Evolutionary conservation across 1,140 invertebrate species (phyloP).

Genomic region (Drosophila prosaltans): DNA sequence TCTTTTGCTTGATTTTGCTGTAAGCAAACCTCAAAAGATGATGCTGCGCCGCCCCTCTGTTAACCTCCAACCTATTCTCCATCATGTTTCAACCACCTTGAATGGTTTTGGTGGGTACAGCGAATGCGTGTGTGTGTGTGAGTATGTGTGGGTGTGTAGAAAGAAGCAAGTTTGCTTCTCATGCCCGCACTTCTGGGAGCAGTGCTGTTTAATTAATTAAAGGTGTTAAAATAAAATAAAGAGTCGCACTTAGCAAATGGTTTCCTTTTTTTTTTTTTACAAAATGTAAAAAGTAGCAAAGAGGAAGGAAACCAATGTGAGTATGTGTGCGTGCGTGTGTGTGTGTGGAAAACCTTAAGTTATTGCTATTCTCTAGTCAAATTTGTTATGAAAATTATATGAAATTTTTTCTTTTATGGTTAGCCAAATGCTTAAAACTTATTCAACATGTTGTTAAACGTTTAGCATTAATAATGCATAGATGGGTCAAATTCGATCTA

Average conservation of each 20-base stretch:
- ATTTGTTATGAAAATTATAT: background rate
- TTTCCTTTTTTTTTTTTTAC: conserved; percentile 15
- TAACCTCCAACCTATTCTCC: conserved; percentile 4
- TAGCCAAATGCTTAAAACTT: too few relatives aligned
- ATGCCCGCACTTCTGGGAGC: conserved; percentile 60
- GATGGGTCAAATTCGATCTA: background rate
- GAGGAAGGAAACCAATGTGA: background rate
- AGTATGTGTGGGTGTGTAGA: background rate
- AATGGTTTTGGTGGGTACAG: conserved; percentile 10
- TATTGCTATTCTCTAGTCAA: background rate
- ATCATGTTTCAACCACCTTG: conserved; percentile 15
- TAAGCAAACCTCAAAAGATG: conserved; percentile 17
- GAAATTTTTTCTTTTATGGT: too few relatives aligned
- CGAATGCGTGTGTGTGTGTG: background rate
- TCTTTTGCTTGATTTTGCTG: conserved; percentile 8
- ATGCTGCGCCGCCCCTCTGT: background rate
- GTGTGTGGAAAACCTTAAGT: background rate
- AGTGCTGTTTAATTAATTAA: conserved; percentile 77
- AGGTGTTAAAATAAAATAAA: conserved; percentile 73
- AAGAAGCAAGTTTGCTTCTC: conserved; percentile 21
- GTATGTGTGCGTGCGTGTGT: conserved; percentile 4
- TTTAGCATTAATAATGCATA: background rate
- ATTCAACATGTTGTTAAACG: background rate
- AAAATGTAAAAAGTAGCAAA: background rate
- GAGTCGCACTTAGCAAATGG: conserved; percentile 60